phyloP scores from a whole-genome alignment of 2,888 invertebrate species.

The Polydrusus tereticollis region DNA sequence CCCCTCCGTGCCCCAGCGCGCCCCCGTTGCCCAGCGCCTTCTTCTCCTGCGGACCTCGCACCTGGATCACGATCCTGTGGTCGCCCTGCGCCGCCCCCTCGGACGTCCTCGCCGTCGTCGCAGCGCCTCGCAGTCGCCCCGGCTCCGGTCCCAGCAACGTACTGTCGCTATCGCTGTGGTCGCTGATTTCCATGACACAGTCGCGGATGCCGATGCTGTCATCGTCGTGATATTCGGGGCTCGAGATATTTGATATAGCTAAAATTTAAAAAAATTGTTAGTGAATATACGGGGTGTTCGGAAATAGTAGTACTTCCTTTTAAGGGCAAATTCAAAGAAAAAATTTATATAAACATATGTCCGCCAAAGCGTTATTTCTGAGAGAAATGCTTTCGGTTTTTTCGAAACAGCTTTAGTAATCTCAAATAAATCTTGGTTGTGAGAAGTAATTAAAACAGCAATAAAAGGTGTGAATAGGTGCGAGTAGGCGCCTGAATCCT shows the following conservation, averaged over 20 bases:
- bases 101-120: constrained; percentile 37
- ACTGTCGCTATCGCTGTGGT: constrained; percentile 89
- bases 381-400: too few relatives aligned
- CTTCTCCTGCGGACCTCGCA: constrained; percentile 72
- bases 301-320: too few relatives aligned
- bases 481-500: too few relatives aligned
- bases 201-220: constrained; percentile 86
- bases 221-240: constrained; percentile 91
- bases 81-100: constrained; percentile 64
- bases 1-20: constrained; percentile 7
- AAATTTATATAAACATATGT: too few relatives aligned
- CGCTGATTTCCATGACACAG: constrained; percentile 88
- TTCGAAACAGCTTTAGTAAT: too few relatives aligned
- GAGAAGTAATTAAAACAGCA: too few relatives aligned
- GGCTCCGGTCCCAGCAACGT: constrained; percentile 88
- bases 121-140: constrained; percentile 57
- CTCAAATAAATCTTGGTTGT: too few relatives aligned
- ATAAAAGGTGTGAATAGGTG: too few relatives aligned
- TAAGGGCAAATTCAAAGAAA: too few relatives aligned
- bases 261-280: constrained; percentile 71
- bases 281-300: too few relatives aligned
- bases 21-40: constrained; percentile 59
- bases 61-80: constrained; percentile 89
- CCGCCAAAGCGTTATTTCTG: too few relatives aligned
- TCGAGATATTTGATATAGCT: constrained; percentile 90